These are phyloP conservation scores for Luperina nickerlii DNA, from an alignment of 2,888 invertebrate species.

Conservation along the genomic window DNA sequence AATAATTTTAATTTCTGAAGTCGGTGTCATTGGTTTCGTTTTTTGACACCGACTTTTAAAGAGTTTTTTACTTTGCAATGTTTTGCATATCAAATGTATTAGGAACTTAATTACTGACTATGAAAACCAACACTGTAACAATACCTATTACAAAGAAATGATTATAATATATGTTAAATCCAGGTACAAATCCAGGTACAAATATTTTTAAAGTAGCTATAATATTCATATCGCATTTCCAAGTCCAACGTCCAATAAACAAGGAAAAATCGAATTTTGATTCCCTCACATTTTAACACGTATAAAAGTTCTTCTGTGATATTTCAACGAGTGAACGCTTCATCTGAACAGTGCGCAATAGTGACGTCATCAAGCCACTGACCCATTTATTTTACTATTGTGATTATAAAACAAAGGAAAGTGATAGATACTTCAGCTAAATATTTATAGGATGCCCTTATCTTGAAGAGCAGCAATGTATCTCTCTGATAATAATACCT, in stretches of 20 bases:
- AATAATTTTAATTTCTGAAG: no score
- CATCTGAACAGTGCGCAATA: slow-evolving; percentile 52
- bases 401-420: slow-evolving; percentile 75
- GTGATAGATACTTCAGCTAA: slow-evolving; percentile 64
- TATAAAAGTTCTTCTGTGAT: slow-evolving; percentile 27
- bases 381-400: slow-evolving; percentile 77
- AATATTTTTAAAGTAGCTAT: no score
- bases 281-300: slow-evolving; percentile 17
- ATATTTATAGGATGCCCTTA: slow-evolving; percentile 60
- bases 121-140: neutral
- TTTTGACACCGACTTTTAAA: no score
- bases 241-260: slow-evolving; percentile 11
- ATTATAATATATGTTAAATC: neutral
- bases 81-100: neutral
- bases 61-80: neutral
- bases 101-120: no score
- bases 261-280: slow-evolving; percentile 26
- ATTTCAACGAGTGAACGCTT: slow-evolving; percentile 44
- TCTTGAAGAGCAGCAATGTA: slow-evolving; percentile 39
- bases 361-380: slow-evolving; percentile 69
- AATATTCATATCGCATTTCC: neutral
- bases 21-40: no score
- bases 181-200: no score
- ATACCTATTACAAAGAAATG: neutral
- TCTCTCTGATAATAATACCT: slow-evolving; percentile 41